These are phyloP conservation scores for Heliconius sara DNA, from an alignment of 2,888 invertebrate genomes.

Conservation along the genomic window DNA sequence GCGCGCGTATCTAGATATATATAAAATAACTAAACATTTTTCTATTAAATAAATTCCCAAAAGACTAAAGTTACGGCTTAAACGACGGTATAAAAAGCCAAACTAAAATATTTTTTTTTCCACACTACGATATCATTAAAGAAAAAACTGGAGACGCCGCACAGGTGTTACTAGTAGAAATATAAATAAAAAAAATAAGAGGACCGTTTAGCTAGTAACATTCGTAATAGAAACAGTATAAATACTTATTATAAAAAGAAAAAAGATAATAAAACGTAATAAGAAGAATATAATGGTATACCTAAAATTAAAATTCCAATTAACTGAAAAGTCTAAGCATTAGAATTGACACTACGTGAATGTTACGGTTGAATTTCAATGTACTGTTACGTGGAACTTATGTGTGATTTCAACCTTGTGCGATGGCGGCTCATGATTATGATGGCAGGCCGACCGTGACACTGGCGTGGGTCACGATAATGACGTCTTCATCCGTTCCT, in stretches of 20 bases:
- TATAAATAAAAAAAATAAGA: neutral
- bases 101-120: no score
- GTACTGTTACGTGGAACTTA: slow-evolving; percentile 68
- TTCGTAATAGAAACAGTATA: neutral
- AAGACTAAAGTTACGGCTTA: no score
- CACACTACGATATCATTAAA: no score
- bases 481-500: slow-evolving; percentile 60
- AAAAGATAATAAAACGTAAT: neutral
- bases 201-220: neutral
- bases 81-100: no score
- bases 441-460: slow-evolving; percentile 76
- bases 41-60: no score
- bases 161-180: no score
- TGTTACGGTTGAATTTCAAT: slow-evolving; percentile 29
- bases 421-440: slow-evolving; percentile 69
- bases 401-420: slow-evolving; percentile 75
- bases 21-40: no score
- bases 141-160: no score
- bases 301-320: neutral
- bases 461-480: slow-evolving; percentile 75
- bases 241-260: neutral
- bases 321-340: neutral
- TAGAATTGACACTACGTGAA: neutral
- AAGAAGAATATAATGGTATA: neutral
- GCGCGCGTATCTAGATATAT: no score